Evolutionary conservation across 2,797 vertebrate genomes (phyloP).

Genomic region (Siniperca scherzeri): DNA sequence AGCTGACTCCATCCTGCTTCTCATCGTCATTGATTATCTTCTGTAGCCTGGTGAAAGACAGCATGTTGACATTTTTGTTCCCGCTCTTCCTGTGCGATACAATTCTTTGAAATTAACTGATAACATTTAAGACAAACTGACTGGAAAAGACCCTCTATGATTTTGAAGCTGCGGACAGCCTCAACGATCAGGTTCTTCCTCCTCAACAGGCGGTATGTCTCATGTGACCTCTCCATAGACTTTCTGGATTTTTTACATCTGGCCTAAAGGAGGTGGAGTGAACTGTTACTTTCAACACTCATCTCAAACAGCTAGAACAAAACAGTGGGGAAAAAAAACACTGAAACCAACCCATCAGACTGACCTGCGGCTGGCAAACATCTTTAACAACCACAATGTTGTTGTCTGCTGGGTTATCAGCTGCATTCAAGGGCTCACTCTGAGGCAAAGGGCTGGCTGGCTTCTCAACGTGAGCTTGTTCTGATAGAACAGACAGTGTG

Average conservation of each 20-base stretch:
- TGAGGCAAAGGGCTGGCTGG: slow-evolving; percentile 3
- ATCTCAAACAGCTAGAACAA: neutral
- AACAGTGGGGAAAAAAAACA: neutral
- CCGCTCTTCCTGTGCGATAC: neutral
- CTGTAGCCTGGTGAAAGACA: slow-evolving; percentile 88
- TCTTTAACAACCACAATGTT: slow-evolving; percentile 84
- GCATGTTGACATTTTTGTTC: neutral
- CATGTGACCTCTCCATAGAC: slow-evolving; percentile 18
- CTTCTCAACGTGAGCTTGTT: slow-evolving; percentile 19
- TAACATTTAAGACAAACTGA: slow-evolving; percentile 76
- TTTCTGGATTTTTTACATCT: neutral
- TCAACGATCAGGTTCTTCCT: slow-evolving; percentile 97
- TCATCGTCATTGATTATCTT: slow-evolving; percentile 95
- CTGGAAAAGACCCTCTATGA: slow-evolving; percentile 94
- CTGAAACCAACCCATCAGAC: slow-evolving; percentile 6
- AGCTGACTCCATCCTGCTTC: slow-evolving; percentile 90
- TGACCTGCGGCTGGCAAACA: slow-evolving; percentile 81
- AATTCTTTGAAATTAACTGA: neutral
- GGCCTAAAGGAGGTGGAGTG: slow-evolving; percentile 22
- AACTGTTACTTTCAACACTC: neutral
- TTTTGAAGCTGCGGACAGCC: slow-evolving; percentile 88
- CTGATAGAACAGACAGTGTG: slow-evolving; percentile 25
- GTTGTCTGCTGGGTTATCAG: slow-evolving; percentile 43
- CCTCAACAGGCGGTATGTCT: slow-evolving; percentile 91
- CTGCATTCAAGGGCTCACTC: neutral